Evolutionary conservation across 2,888 invertebrate species (phyloP).

Genomic region (Monochamus alternatus): DNA sequence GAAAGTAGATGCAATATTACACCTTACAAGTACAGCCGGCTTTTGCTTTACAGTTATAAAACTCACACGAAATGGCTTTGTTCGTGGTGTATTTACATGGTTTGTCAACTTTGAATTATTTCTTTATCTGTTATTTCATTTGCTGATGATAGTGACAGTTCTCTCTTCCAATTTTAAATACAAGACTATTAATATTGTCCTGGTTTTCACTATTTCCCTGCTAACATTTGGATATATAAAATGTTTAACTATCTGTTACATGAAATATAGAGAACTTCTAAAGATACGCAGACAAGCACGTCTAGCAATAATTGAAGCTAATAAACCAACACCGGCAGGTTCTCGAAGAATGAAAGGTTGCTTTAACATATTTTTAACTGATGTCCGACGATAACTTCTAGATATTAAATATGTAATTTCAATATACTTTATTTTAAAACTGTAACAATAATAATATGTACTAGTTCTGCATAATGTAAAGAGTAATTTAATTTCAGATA

Average conservation of each 20-base stretch:
- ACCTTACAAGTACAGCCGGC: constrained; percentile 19
- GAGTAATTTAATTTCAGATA: no score
- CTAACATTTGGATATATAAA: constrained; percentile 32
- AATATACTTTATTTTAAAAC: no score
- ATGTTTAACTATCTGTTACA: constrained; percentile 32
- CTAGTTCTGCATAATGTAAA: no score
- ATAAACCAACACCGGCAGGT: neutral
- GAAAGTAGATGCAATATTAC: constrained; percentile 6
- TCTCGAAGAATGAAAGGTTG: neutral
- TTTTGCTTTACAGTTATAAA: constrained; percentile 30
- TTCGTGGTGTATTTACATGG: constrained; percentile 24
- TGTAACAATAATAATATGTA: no score
- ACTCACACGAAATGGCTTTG: constrained; percentile 28
- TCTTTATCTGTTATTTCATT: constrained; percentile 27
- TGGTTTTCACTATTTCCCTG: constrained; percentile 19
- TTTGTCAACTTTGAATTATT: constrained; percentile 29
- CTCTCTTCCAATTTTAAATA: constrained; percentile 24
- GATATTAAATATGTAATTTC: no score
- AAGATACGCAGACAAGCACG: neutral
- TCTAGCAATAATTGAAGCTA: neutral
- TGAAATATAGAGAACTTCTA: constrained; percentile 19
- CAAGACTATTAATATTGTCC: constrained; percentile 2
- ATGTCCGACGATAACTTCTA: neutral
- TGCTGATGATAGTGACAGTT: constrained; percentile 31
- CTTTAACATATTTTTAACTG: neutral